Conservation (phyloP, 2,797 vertebrate genomes). For the Oreochromis mossambicus region DNA sequence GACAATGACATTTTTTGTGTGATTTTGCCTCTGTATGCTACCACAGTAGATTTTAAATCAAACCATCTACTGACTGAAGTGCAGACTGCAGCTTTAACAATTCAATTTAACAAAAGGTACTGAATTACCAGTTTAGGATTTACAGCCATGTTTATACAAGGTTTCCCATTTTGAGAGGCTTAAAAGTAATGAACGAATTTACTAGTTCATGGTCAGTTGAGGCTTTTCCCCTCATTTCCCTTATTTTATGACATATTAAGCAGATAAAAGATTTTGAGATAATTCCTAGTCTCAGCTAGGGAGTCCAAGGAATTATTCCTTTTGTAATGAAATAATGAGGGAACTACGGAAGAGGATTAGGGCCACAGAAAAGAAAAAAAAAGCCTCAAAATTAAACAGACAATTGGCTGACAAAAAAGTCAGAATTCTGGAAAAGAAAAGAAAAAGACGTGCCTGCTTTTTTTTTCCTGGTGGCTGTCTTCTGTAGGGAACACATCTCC, state of each 20-base stretch:
- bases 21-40: background rate
- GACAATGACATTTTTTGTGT: background rate
- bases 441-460: background rate
- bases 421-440: background rate
- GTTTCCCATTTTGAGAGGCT: background rate
- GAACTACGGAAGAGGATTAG: background rate
- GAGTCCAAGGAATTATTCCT: background rate
- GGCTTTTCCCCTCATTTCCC: background rate
- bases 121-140: background rate
- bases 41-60: background rate
- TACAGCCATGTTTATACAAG: background rate
- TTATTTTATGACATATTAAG: background rate
- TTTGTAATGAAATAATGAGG: background rate
- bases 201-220: background rate
- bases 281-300: background rate
- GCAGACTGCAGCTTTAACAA: background rate
- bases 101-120: background rate
- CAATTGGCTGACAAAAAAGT: background rate
- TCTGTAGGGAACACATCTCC: rapidly evolving
- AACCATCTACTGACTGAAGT: background rate
- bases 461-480: background rate
- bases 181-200: background rate
- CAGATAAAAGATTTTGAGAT: background rate
- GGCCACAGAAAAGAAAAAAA: background rate
- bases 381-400: background rate